These are phyloP conservation scores for Pristionchus pacificus DNA, from an alignment of 1,140 invertebrate species.

Conservation along the genomic window DNA sequence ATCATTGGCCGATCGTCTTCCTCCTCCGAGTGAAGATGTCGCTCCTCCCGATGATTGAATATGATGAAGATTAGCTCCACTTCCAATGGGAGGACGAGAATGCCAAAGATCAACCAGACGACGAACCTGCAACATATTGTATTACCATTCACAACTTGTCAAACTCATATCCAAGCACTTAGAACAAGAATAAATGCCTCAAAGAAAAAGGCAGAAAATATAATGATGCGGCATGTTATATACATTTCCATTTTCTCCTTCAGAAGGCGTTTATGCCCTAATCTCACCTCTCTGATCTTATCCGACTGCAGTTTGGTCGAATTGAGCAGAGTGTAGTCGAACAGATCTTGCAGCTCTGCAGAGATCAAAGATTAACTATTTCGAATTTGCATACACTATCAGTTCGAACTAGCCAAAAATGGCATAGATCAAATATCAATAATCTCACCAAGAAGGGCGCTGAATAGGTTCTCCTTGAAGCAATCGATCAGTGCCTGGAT, in stretches of 20 bases:
- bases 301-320: slow-evolving; percentile 88
- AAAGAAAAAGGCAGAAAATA: not conserved
- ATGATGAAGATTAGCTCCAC: slow-evolving; percentile 35
- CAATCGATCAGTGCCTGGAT: slow-evolving; percentile 94
- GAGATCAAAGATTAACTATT: too few relatives aligned
- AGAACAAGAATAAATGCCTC: not conserved
- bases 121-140: too few relatives aligned
- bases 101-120: slow-evolving; percentile 90
- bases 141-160: too few relatives aligned
- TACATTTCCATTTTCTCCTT: too few relatives aligned
- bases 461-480: slow-evolving; percentile 93
- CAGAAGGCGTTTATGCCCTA: too few relatives aligned
- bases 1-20: too few relatives aligned
- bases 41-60: slow-evolving; percentile 10
- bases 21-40: slow-evolving; percentile 6
- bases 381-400: not conserved
- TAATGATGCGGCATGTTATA: too few relatives aligned
- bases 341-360: slow-evolving; percentile 98
- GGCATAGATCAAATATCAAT: not conserved
- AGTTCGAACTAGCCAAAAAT: not conserved
- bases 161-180: too few relatives aligned
- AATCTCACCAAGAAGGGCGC: slow-evolving; percentile 82
- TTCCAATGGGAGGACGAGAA: slow-evolving; percentile 66
- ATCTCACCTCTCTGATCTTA: slow-evolving; percentile 88
- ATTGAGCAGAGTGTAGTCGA: slow-evolving; percentile 89